A percentile compares a stretch with the other conserved stretches of the same genome.
Evolutionary conservation across 2,888 invertebrate genomes (phyloP).

Genomic region (Caenorhabditis panamensis): DNA sequence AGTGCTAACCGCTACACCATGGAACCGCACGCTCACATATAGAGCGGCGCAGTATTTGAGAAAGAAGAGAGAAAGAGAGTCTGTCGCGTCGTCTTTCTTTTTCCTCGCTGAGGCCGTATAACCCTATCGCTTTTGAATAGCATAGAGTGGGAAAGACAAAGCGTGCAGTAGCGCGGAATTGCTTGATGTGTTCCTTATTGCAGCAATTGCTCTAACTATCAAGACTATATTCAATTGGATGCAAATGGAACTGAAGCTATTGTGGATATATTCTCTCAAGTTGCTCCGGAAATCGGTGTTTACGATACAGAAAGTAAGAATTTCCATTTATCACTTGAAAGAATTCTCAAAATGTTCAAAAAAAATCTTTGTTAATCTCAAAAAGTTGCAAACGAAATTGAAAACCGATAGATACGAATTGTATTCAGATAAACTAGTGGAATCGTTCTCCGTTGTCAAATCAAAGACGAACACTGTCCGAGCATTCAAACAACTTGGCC

Average conservation of each 20-base stretch:
- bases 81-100: not conserved
- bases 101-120: not conserved
- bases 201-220: constrained; percentile 65
- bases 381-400: too few relatives aligned
- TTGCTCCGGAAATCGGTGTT: constrained; percentile 40
- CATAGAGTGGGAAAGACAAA: not conserved
- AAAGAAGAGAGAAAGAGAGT: not conserved
- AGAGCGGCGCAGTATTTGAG: not conserved
- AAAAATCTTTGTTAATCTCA: too few relatives aligned
- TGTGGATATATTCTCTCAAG: constrained; percentile 66
- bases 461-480: constrained; percentile 65
- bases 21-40: constrained; percentile 11
- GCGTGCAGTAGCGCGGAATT: not conserved
- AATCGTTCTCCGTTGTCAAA: constrained; percentile 40
- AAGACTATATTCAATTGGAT: constrained; percentile 71
- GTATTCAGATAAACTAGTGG: constrained; percentile 44
- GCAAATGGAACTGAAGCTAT: constrained; percentile 60
- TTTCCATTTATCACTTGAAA: not conserved
- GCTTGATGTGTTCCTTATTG: not conserved
- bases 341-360: not conserved
- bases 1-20: constrained; percentile 67
- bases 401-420: not conserved
- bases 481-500: constrained; percentile 53
- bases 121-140: not conserved
- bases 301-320: constrained; percentile 37